Evolutionary conservation across 1,140 invertebrate genomes (phyloP), one percentile per base, ranked within the genome.

Genomic region (Rhagoletis pomonella): DNA sequence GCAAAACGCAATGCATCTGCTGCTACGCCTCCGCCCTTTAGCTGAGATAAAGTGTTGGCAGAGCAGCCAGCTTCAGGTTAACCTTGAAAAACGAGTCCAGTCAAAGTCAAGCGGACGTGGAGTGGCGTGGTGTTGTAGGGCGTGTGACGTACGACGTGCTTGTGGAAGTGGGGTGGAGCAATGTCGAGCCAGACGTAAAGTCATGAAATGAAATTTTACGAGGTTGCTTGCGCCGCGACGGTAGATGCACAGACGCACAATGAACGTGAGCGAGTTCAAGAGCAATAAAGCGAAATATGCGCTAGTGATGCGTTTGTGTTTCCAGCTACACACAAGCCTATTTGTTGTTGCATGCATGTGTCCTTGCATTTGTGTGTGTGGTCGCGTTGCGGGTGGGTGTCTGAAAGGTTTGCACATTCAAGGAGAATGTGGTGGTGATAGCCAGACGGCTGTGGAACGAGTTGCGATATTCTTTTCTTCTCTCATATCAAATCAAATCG

Each of bases 21-120:
- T 17, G 59, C 39, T 47, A 44, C 3, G 10, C 42, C 29, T 17
- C 58, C 44, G 59, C 29, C 5, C 55, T 62, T 29, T 58, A 14
- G 19, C 39, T 29, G 50, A 44, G 84, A 62, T 58, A 29, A 59
- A 59, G 81, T 60, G 50, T 60, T 44, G 84, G 39, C 84, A 14
- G 84, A 5, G 17, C n/a, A 12, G 55, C 58, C 0, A 12, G 58
- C 84, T 60, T 42, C 84, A 29, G 44, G 39, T 42, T 85, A 85
- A 85, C 84, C 84, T 85, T 85, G 84, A 85, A 85, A 85, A 85
- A 85, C 84, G 84, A 85, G 84, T 85, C 84, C 84, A 62, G 84
- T 39, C 58, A 62, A 85, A 85, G 84, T 85, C 84, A 85, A 62
- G 44, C 58, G 12, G 59, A 59, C 69, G 69, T 73, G 44, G 44